phyloP scores from a whole-genome alignment of 2,888 invertebrate species.

The Auanema freiburgensis region DNA sequence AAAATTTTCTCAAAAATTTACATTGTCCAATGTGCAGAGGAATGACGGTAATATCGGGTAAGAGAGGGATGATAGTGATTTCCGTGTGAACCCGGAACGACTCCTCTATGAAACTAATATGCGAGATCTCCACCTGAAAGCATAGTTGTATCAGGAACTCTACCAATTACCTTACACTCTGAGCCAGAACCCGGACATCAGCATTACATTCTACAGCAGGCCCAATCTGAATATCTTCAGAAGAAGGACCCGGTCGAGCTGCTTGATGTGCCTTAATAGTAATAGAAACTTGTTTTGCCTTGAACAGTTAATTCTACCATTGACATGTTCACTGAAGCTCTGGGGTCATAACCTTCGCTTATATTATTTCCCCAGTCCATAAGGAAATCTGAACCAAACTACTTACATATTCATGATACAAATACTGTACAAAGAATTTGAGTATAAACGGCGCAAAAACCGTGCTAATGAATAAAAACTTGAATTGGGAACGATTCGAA shows the following conservation, averaged over 20 bases:
- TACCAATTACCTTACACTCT: conserved; percentile 15
- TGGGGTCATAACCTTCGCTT: background rate
- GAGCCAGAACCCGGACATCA: conserved; percentile 32
- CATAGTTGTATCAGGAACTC: background rate
- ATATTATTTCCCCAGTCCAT: background rate
- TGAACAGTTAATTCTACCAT: background rate
- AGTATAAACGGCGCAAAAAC: too few relatives aligned
- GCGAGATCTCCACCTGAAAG: conserved; percentile 28
- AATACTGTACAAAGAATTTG: too few relatives aligned
- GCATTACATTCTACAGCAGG: conserved; percentile 34
- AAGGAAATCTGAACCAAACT: background rate
- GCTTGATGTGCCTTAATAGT: conserved; percentile 2
- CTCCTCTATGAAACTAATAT: conserved; percentile 22
- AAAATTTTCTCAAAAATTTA: conserved; percentile 8
- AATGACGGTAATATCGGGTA: conserved; percentile 30
- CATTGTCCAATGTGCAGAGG: conserved; percentile 45
- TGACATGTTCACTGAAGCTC: background rate
- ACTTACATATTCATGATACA: too few relatives aligned
- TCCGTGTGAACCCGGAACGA: conserved; percentile 51
- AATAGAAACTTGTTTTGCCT: background rate
- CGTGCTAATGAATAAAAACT: too few relatives aligned
- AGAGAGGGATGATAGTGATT: conserved; percentile 43
- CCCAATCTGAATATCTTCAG: conserved; percentile 19
- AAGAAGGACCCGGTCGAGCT: conserved; percentile 4
- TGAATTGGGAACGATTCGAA: too few relatives aligned